These are phyloP conservation scores for Scomberomorus guttatus DNA, from an alignment of 2,797 vertebrate species.

Conservation along the genomic window DNA sequence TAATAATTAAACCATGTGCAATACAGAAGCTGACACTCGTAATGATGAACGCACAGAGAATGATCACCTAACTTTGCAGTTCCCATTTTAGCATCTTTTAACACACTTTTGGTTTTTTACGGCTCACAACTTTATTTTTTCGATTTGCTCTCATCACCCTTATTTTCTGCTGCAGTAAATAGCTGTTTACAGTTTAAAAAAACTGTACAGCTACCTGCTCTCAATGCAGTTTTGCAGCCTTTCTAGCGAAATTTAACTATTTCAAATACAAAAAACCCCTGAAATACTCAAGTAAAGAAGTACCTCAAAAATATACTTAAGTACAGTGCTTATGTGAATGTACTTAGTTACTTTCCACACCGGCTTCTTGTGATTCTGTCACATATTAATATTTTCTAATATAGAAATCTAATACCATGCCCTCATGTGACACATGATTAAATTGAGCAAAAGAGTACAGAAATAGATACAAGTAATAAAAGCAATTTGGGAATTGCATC, in stretches of 20 bases:
- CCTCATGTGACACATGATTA: conserved; percentile 28
- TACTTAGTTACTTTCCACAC: background rate
- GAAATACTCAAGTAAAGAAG: background rate
- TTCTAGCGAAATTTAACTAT: no score
- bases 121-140: background rate
- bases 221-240: no score
- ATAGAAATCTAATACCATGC: conserved; percentile 4
- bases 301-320: background rate
- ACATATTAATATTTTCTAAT: background rate
- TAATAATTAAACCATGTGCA: no score
- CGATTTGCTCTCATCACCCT: background rate
- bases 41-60: no score
- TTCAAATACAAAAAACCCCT: no score
- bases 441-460: conserved; percentile 16
- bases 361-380: background rate
- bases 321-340: background rate
- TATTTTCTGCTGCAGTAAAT: background rate
- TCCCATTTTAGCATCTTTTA: background rate
- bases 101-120: background rate
- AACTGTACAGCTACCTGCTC: no score
- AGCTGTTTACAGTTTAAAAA: no score
- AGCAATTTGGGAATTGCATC: conserved; percentile 31
- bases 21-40: no score
- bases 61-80: no score
- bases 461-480: conserved; percentile 18